Evolutionary conservation across 1,140 invertebrate species (phyloP).

Genomic region (Agrilus planipennis): DNA sequence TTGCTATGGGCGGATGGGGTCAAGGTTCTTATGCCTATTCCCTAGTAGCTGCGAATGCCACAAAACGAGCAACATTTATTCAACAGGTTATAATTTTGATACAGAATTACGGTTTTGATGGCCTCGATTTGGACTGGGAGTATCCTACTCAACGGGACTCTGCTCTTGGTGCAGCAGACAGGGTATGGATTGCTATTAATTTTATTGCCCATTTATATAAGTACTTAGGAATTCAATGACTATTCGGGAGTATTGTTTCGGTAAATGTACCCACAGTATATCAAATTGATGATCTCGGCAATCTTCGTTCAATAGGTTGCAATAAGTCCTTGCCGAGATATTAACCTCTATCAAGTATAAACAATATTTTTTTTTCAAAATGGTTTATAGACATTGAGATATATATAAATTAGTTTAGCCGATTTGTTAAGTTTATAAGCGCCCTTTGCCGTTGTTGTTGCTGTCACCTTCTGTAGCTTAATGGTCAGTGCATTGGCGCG

Average conservation of each 20-base stretch:
- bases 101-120: conserved; percentile 42
- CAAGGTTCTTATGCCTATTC: conserved; percentile 53
- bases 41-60: conserved; percentile 14
- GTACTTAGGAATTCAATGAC: not conserved
- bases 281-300: too few species aligned
- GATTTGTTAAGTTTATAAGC: too few species aligned
- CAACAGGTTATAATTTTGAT: conserved; percentile 34
- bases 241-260: not conserved
- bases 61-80: conserved; percentile 30
- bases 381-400: too few species aligned
- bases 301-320: too few species aligned
- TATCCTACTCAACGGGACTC: conserved; percentile 40
- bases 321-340: too few species aligned
- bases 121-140: conserved; percentile 76
- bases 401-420: too few species aligned
- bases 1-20: conserved; percentile 66
- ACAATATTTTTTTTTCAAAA: too few species aligned
- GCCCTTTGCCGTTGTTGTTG: too few species aligned
- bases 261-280: too few species aligned
- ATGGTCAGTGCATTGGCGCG: too few species aligned
- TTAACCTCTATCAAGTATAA: too few species aligned
- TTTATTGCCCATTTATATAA: not conserved
- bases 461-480: too few species aligned
- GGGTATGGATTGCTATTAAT: not conserved
- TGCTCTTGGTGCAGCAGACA: conserved; percentile 2